Evolutionary conservation across 1,140 invertebrate genomes (phyloP).

Genomic region (Leptestheria dahalacensis): DNA sequence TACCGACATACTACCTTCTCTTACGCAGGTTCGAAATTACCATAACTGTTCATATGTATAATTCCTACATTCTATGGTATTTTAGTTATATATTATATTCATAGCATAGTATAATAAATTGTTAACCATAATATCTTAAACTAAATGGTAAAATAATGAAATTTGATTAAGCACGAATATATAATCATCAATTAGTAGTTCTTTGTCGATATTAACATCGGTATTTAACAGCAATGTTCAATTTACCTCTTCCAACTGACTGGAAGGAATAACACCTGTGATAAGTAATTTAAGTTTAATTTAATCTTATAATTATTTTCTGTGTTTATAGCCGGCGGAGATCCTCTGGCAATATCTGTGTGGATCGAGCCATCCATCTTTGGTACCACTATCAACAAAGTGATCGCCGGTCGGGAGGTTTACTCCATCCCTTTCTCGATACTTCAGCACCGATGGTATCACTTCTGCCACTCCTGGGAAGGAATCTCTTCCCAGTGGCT

Average conservation of each 20-base stretch:
- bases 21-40: too few relatives aligned
- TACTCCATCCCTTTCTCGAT: neutral
- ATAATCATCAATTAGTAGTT: too few relatives aligned
- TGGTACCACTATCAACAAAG: neutral
- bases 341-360: neutral
- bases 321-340: neutral
- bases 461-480: slow-evolving; percentile 15
- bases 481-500: slow-evolving; percentile 5
- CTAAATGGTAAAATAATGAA: too few relatives aligned
- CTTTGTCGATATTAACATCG: too few relatives aligned
- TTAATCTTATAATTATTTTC: neutral
- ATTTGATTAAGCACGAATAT: too few relatives aligned
- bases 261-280: too few relatives aligned
- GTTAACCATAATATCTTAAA: too few relatives aligned
- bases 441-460: slow-evolving; percentile 8
- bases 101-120: too few relatives aligned
- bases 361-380: slow-evolving; percentile 11
- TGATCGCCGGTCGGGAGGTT: neutral
- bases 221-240: too few relatives aligned
- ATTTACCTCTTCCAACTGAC: too few relatives aligned
- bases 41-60: too few relatives aligned
- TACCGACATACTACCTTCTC: slow-evolving; percentile 12
- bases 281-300: neutral
- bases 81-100: neutral
- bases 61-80: neutral